phyloP scores from a whole-genome alignment of 2,888 invertebrate genomes.

The Stenodera caucasica region DNA sequence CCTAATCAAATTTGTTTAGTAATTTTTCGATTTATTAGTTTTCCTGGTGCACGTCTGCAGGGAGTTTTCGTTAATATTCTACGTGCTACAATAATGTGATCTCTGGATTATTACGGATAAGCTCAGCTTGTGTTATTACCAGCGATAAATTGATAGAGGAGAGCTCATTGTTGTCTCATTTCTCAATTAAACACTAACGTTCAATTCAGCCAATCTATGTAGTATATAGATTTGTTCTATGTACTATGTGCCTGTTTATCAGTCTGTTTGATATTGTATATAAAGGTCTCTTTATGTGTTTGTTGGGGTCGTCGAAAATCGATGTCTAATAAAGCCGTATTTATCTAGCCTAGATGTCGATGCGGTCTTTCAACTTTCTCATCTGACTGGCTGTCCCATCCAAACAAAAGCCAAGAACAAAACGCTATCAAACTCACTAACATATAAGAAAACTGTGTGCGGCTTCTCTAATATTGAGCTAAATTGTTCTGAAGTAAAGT shows the following conservation, averaged over 20 bases:
- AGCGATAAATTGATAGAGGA: constrained; percentile 8
- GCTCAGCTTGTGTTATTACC: constrained; percentile 3
- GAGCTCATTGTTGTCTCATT: constrained; percentile 8
- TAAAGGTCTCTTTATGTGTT: neutral
- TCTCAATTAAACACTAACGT: constrained; percentile 5
- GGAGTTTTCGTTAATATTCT: neutral
- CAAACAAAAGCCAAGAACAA: constrained; percentile 2
- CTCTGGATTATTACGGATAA: constrained; percentile 6
- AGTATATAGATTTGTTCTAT: neutral
- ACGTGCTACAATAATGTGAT: constrained; percentile 7
- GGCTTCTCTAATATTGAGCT: constrained; percentile 23
- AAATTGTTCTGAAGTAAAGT: constrained; percentile 35
- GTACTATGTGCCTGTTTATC: neutral
- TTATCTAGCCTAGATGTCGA: neutral
- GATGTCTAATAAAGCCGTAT: constrained; percentile 4
- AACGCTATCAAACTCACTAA: constrained; percentile 13
- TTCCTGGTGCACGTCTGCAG: neutral
- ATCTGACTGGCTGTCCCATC: no score
- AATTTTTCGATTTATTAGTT: neutral
- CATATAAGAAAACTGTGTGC: constrained; percentile 12
- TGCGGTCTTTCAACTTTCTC: no score
- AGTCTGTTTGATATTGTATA: no score
- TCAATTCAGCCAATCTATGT: neutral
- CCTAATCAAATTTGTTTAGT: no score
- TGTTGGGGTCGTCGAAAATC: neutral